Base-by-base conservation (phyloP, 2,113 vertebrate genomes). In the Nicator chloris region DNA sequence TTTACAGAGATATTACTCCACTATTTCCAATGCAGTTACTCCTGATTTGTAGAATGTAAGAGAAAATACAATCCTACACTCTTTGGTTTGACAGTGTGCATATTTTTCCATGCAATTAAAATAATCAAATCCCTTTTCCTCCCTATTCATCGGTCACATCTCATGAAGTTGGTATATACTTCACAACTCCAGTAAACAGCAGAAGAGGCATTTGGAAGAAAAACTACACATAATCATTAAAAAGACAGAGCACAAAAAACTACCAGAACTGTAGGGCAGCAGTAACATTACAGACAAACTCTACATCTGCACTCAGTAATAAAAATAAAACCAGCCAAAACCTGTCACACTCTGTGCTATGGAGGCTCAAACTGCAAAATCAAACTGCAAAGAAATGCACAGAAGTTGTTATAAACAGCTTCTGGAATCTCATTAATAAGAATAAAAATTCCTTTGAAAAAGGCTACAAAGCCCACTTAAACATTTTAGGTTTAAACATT, bases 261-360 rank as follows among this genome's bases (percentile, higher is more conserved):
- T 30, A 40, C 35, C 83, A 87, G 83, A 89, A 73, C 90, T 93
- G 65, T 54, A 80, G 78, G 84, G 91, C 91, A 93, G 70, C 47
- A 76, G 54, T 44, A 83, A 88, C 6, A 33, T 37, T 33, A 42
- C 24, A 59, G 65, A 44, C 42, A 88, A 95, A 83, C 72, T 71
- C 85, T 71, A 56, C 85, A 96, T 87, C 80, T 93, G 92, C 86
- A 86, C 89, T 90, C 85, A 88, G 83, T 85, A 95, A 79, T 63
- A 89, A 93, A 97, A 96, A 95, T 78, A 95, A 96, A 97, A 92
- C 69, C 44, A 88, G 82, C 81, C 26, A 95, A 94, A 93, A 98
- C 59, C 84, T 88, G 96, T 95, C 95, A 93, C 81, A 92, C 82
- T 81, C 26, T 73, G 82, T 76, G 87, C 93, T 87, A 60, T 35